phyloP scores from a whole-genome alignment of 1,140 invertebrate genomes.

The Psix sp. region DNA sequence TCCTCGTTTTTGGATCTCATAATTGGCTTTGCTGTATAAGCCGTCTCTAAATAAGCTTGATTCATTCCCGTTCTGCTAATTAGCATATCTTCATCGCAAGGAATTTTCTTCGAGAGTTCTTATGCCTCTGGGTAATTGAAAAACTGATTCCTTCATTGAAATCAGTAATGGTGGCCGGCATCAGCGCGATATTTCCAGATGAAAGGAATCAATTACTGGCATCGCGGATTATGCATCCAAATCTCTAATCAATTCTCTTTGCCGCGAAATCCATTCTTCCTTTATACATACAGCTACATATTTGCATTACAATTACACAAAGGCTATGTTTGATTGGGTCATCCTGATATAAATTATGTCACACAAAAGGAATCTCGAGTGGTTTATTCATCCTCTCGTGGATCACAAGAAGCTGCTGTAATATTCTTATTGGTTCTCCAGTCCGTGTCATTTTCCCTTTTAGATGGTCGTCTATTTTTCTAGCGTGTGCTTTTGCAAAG shows the following conservation, averaged over 20 bases:
- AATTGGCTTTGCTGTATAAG: slow-evolving; percentile 43
- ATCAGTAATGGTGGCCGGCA: too few relatives aligned
- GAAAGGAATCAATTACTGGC: slow-evolving; percentile 37
- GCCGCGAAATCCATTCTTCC: neutral
- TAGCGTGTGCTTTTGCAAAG: too few relatives aligned
- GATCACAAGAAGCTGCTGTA: too few relatives aligned
- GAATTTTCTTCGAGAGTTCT: slow-evolving; percentile 21
- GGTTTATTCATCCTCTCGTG: too few relatives aligned
- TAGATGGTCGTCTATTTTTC: slow-evolving; percentile 1
- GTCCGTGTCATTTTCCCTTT: too few relatives aligned
- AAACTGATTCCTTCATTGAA: slow-evolving; percentile 37
- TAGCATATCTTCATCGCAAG: slow-evolving; percentile 41
- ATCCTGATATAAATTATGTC: too few relatives aligned
- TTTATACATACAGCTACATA: too few relatives aligned
- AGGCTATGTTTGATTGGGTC: too few relatives aligned
- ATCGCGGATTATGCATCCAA: slow-evolving; percentile 11
- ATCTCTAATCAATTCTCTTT: slow-evolving; percentile 23
- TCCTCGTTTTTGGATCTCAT: slow-evolving; percentile 48
- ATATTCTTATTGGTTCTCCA: too few relatives aligned
- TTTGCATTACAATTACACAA: too few relatives aligned
- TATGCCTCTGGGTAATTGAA: slow-evolving; percentile 26
- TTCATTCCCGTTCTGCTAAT: slow-evolving; percentile 41
- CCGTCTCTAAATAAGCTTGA: slow-evolving; percentile 40
- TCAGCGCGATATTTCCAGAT: slow-evolving; percentile 6
- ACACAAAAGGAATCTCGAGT: too few relatives aligned